Percentiles rank a stretch among this genome's conserved stretches.
Conservation (phyloP, 2,797 vertebrate genomes). For the Enteromius argenteus region DNA sequence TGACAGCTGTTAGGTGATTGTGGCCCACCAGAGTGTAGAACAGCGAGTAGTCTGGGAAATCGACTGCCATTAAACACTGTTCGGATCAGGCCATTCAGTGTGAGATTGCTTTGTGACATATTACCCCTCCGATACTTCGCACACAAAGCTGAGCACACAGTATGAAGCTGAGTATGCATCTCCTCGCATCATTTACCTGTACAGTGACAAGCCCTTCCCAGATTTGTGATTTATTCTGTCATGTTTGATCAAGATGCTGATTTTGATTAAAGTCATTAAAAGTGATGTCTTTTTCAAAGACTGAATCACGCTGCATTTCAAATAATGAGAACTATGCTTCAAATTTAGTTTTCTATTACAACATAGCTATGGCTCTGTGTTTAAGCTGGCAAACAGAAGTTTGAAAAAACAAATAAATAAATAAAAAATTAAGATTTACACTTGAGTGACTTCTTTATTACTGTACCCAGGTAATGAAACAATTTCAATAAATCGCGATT, state of each 20-base stretch:
- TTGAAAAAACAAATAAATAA: background rate
- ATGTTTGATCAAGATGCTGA: conserved; percentile 45
- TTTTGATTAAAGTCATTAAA: conserved; percentile 57
- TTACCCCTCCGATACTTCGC: conserved; percentile 50
- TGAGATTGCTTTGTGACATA: conserved; percentile 66
- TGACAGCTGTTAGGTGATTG: conserved; percentile 54
- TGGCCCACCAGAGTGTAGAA: conserved; percentile 53
- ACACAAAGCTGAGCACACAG: conserved; percentile 62
- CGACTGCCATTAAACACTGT: conserved; percentile 62
- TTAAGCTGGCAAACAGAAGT: conserved; percentile 14
- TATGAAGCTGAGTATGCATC: conserved; percentile 51
- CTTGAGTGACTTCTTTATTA: conserved; percentile 54
- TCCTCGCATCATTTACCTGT: conserved; percentile 53
- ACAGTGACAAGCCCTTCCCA: conserved; percentile 45
- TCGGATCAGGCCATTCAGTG: conserved; percentile 54
- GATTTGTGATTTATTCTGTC: conserved; percentile 13
- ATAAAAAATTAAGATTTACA: background rate
- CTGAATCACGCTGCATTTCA: conserved; percentile 5
- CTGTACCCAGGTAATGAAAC: conserved; percentile 52
- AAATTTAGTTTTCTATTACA: conserved; percentile 6
- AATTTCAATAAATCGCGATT: conserved; percentile 60
- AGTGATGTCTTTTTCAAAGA: conserved; percentile 46
- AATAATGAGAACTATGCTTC: conserved; percentile 2
- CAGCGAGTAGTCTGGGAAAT: conserved; percentile 54
- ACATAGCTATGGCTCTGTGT: background rate